Base-by-base conservation (phyloP, 2,797 vertebrate genomes). In the Novumbra hubbsi region DNA sequence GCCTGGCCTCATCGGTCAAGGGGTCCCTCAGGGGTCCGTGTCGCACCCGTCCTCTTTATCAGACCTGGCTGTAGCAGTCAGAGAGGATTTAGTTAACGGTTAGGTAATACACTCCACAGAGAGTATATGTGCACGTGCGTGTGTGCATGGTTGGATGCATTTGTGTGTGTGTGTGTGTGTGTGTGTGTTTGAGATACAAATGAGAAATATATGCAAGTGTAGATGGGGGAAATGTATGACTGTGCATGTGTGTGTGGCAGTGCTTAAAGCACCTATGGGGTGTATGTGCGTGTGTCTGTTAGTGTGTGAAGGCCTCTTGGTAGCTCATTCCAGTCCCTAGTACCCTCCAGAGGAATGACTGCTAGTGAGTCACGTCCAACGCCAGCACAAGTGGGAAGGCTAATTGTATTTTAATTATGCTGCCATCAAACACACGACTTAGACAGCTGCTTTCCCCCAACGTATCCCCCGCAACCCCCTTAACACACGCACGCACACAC, bases 341-440 rank as follows among this genome's bases (percentile, higher is more conserved):
- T 68, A 68, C 65, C 75, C 70, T 79, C 70, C 67, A 45, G 70
- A 75, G 77, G n/a, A 75, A 68, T 55, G 32, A 64, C 64, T 71
- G 70, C 49, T 70, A 78, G 73, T 71, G 80, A 49, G 73, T 19
- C 38, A 63, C 32, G 38, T 77, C 64, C 68, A 32, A 70, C 17
- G 55, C 80, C 72, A 70, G 85, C 69, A 52, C 80, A 78, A 80
- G 75, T 79, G 73, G 80, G 80, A 87, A 70, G 80, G 83, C 82
- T 90, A 87, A 91, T 90, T 89, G 84, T 84, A 74, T 88, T 89
- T 89, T 86, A 89, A 87, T 90, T 86, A 87, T 76, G 81, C 85
- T 87, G 76, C 73, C 84, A 86, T 85, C 86, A 86, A 83, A 84
- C 70, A 60, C 74, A 78, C 50, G 30, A 73, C 72, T 84, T 74